phyloP scores from a whole-genome alignment of 2,113 vertebrate species.

The Progne subis region DNA sequence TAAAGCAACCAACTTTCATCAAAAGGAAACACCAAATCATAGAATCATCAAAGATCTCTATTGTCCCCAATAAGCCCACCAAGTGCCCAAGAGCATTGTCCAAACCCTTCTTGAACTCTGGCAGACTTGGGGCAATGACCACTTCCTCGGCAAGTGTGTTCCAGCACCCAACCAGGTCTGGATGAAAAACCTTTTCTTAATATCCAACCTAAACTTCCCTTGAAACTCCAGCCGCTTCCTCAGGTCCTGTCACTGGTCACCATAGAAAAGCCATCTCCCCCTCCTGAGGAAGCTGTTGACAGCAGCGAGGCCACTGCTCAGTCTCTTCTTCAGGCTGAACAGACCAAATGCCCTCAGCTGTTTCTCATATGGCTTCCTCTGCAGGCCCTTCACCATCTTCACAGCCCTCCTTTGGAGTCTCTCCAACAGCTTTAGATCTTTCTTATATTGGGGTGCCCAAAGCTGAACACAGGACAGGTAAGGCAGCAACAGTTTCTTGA shows the following conservation, averaged over 20 bases:
- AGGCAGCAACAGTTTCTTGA: neutral
- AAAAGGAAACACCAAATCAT: neutral
- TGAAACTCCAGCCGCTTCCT: neutral
- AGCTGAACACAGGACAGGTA: neutral
- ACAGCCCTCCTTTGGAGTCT: neutral
- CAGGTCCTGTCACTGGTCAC: neutral
- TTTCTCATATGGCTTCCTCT: neutral
- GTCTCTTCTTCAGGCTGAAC: neutral
- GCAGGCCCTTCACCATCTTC: neutral
- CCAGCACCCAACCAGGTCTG: neutral
- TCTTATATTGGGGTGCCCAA: neutral
- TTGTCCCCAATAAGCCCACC: neutral
- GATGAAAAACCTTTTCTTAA: neutral
- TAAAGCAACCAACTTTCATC: neutral
- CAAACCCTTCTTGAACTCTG: neutral
- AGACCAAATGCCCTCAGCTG: neutral
- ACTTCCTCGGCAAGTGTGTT: neutral
- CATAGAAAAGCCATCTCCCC: neutral
- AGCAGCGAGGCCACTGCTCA: neutral
- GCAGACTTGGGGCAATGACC: neutral
- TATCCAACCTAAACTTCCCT: neutral
- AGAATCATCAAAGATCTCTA: neutral
- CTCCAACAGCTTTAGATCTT: neutral
- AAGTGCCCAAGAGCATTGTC: neutral
- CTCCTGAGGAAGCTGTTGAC: neutral